Evolutionary conservation across 1,140 invertebrate genomes (phyloP), one percentile per base, ranked within the genome.

Genomic region (Monochamus saltuarius): DNA sequence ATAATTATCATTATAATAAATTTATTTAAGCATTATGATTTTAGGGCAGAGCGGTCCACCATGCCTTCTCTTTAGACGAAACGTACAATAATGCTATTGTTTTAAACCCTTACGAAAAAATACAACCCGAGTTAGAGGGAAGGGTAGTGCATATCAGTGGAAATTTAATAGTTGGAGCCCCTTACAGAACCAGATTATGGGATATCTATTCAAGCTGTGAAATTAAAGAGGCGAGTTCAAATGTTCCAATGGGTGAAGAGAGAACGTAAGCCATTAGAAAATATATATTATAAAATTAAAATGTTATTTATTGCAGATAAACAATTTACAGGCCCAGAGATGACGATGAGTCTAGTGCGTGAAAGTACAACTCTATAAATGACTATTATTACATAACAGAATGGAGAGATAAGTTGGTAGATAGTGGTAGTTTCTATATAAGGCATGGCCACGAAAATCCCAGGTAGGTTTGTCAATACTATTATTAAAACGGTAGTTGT

Each of bases 241-340:
- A 94, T 95, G 89, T 95, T 89, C 73, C 93, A 95, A 73, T 95
- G 92, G 92, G 83, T 93, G 92, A 95, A 72, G 89, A 92, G 68
- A 78, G 84, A 73, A 80, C 76, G 83, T 85, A 73, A 57, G 57
- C 57, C 9, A 11, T 45, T 52, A 7, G 10, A 7, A 45, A 43
- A 40, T 40, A 3, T 40, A n/a, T 40, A 40, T 40, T n/a, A 40
- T 11, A n/a, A 11, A 11, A 40, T 40, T 36, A 47, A 38, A 47
- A 1, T n/a, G 36, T 14, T 7, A 9, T 29, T 45, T 56, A 7
- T 56, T 43, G 42, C 40, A 13, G 13, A 34, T 29, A 34, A 40
- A 54, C 16, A 13, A 49, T 37, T 53, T 65, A 43, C 51, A 70
- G 68, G 11, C 54, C 68, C 10, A 67, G 65, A 40, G 45, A 63